Conservation (phyloP, 1,140 invertebrate genomes). For the Apis dorsata region DNA sequence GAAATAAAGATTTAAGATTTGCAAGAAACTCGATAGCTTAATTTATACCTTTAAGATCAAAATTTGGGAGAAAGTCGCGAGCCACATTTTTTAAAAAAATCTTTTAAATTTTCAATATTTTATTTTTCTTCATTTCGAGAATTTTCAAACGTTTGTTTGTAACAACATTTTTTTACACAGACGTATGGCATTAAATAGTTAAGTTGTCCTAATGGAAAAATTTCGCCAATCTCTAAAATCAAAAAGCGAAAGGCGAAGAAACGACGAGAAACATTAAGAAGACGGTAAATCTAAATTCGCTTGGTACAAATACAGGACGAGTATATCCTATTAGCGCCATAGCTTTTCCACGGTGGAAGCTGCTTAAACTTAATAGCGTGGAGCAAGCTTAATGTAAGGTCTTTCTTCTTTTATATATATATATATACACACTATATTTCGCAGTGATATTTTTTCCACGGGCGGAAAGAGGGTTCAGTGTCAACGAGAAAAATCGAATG, state of each 20-base stretch:
- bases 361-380: constrained; percentile 52
- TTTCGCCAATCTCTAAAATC: background rate
- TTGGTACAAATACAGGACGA: background rate
- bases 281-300: constrained; percentile 27
- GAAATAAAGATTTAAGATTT: too few relatives aligned
- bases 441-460: background rate
- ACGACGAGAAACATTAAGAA: background rate
- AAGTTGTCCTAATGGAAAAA: background rate
- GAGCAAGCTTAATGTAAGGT: constrained; percentile 45
- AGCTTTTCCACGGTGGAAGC: constrained; percentile 31
- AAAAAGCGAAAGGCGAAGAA: background rate
- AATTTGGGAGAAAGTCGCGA: too few relatives aligned
- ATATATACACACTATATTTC: background rate
- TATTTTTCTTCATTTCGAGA: too few relatives aligned
- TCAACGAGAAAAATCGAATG: background rate
- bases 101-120: too few relatives aligned
- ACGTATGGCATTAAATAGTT: background rate
- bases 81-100: too few relatives aligned
- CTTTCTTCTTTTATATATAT: background rate
- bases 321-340: constrained; percentile 39
- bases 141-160: too few relatives aligned
- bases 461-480: background rate
- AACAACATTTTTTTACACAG: too few relatives aligned
- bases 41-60: too few relatives aligned
- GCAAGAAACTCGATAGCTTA: too few relatives aligned